A percentile compares a stretch with the other conserved stretches of the same genome.
These are phyloP conservation scores for Misgurnus mizolepis DNA, from an alignment of 2,113 vertebrate genomes.

Conservation along the genomic window DNA sequence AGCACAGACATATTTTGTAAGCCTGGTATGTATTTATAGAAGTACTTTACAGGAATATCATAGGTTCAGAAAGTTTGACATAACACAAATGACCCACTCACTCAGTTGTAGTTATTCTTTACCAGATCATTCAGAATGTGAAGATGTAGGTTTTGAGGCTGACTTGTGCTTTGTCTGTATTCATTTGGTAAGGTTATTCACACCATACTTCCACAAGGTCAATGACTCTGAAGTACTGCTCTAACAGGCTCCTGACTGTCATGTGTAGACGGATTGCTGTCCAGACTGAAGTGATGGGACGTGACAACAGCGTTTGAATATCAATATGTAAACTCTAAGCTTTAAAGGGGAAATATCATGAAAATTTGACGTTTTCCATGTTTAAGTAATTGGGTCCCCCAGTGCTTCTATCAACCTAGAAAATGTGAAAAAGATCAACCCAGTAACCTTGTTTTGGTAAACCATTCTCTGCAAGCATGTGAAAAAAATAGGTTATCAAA, in stretches of 20 bases:
- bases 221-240: slow-evolving; percentile 12
- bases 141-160: background rate
- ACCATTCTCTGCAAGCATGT: no score
- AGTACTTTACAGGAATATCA: background rate
- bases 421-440: no score
- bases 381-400: no score
- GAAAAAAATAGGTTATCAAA: no score
- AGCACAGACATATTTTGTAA: no score
- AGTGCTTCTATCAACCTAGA: no score
- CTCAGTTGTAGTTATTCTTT: background rate
- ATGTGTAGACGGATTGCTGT: slow-evolving; percentile 34
- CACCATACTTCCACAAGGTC: slow-evolving; percentile 31
- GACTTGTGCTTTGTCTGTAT: background rate
- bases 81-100: no score
- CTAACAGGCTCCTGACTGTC: slow-evolving; percentile 39
- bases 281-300: slow-evolving; percentile 15
- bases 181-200: slow-evolving; percentile 15
- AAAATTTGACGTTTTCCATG: no score
- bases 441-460: no score
- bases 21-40: no score
- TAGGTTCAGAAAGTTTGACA: background rate
- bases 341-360: background rate
- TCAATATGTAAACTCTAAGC: slow-evolving; percentile 17
- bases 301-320: slow-evolving; percentile 34
- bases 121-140: background rate